A percentile compares a stretch with the other conserved stretches of the same genome.
Conservation (phyloP, 2,113 vertebrate species). For the Casuarius casuarius region DNA sequence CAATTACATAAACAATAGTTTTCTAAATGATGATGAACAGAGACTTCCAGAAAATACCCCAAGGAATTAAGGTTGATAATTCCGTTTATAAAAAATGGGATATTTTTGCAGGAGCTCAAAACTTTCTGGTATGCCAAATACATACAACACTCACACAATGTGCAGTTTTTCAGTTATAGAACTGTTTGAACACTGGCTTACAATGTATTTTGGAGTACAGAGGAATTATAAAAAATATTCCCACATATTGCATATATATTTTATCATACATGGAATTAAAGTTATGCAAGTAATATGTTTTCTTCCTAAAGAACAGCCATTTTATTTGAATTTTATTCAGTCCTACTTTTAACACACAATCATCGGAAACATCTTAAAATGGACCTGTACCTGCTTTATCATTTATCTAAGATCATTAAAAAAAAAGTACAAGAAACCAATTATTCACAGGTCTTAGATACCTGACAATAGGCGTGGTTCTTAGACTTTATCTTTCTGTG, state of each 20-base stretch:
- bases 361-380: not conserved
- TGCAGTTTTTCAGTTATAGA: conserved; percentile 50
- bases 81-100: conserved; percentile 39
- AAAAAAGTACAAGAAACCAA: not conserved
- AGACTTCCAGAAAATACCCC: conserved; percentile 61
- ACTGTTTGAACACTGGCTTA: conserved; percentile 39
- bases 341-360: not conserved
- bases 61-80: conserved; percentile 39
- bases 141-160: not conserved
- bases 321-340: not conserved
- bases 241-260: not conserved
- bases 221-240: conserved; percentile 20
- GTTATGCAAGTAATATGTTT: not conserved
- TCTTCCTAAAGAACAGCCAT: not conserved
- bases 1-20: conserved; percentile 30
- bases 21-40: conserved; percentile 30
- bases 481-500: not conserved
- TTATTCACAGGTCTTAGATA: not conserved
- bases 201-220: conserved; percentile 11
- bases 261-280: not conserved
- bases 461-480: not conserved
- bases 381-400: not conserved
- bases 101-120: not conserved
- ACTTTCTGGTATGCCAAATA: not conserved
- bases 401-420: not conserved